These are phyloP conservation scores for Drosophila willistoni DNA, from an alignment of 1,140 invertebrate species.

Conservation along the genomic window DNA sequence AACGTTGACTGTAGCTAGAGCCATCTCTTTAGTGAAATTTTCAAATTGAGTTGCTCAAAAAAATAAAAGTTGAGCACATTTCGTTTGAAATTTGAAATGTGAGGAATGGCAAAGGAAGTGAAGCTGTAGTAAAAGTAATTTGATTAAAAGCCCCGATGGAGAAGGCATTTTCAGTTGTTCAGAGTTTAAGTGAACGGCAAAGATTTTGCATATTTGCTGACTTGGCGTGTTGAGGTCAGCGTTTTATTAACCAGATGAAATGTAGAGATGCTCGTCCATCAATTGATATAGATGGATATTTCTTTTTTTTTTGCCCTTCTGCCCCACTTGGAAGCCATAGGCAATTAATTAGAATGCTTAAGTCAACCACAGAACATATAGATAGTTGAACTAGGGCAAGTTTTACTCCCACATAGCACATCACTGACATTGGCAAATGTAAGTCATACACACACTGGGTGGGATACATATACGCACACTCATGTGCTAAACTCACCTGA, in stretches of 20 bases:
- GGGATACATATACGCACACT: not conserved
- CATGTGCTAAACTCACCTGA: conserved; percentile 87
- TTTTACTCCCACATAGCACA: conserved; percentile 10
- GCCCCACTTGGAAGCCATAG: conserved; percentile 36
- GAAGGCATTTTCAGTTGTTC: conserved; percentile 15
- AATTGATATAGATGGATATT: conserved; percentile 40
- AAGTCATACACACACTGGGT: conserved; percentile 22
- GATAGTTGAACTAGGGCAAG: conserved; percentile 21
- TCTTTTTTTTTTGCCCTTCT: conserved; percentile 14
- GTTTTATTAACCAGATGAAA: conserved; percentile 47
- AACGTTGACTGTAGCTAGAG: conserved; percentile 1
- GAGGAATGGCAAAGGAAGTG: conserved; percentile 11
- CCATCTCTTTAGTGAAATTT: conserved; percentile 36
- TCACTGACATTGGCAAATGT: conserved; percentile 59
- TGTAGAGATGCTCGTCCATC: conserved; percentile 43
- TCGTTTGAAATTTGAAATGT: conserved; percentile 40
- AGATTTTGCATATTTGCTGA: conserved; percentile 74
- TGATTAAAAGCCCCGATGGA: conserved; percentile 67
- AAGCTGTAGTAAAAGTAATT: conserved; percentile 64
- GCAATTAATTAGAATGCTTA: conserved; percentile 73
- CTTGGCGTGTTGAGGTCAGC: conserved; percentile 37
- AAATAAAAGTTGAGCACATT: conserved; percentile 59
- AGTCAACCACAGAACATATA: conserved; percentile 25
- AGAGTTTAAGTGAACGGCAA: conserved; percentile 13
- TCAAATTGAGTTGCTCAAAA: conserved; percentile 44